These are phyloP conservation scores for Serinus canaria DNA, from an alignment of 2,113 vertebrate genomes.

Conservation along the genomic window DNA sequence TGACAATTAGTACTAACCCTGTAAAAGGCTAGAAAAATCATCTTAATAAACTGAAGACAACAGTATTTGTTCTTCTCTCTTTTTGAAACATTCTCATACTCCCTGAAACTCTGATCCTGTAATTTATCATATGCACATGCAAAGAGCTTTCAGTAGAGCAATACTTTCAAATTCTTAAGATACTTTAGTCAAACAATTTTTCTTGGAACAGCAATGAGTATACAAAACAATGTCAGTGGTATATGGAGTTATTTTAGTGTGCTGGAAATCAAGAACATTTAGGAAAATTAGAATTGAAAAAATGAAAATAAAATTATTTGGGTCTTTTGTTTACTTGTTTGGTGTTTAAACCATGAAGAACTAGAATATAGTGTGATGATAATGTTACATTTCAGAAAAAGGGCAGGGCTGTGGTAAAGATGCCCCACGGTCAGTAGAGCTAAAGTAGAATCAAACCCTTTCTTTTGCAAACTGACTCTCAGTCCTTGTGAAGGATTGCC, in stretches of 20 bases:
- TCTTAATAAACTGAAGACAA: background rate
- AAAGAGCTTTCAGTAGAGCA: background rate
- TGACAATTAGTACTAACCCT: background rate
- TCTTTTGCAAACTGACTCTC: background rate
- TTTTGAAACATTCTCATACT: background rate
- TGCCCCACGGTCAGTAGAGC: background rate
- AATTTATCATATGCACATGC: fast-evolving
- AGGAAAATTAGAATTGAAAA: background rate
- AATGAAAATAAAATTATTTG: background rate
- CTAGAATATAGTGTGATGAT: background rate
- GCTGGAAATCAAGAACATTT: background rate
- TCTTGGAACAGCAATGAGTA: background rate
- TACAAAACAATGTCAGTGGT: background rate
- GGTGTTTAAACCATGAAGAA: background rate
- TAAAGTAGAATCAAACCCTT: background rate
- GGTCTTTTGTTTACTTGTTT: background rate
- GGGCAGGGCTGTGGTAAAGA: background rate
- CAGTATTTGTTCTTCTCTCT: background rate
- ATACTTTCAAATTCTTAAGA: background rate
- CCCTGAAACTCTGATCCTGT: background rate
- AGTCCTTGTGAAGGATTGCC: background rate
- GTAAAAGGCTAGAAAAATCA: background rate
- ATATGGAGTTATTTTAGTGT: background rate
- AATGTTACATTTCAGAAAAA: background rate
- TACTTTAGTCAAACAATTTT: background rate